phyloP scores from a whole-genome alignment of 2,113 vertebrate species.

The Thomomys bottae region DNA sequence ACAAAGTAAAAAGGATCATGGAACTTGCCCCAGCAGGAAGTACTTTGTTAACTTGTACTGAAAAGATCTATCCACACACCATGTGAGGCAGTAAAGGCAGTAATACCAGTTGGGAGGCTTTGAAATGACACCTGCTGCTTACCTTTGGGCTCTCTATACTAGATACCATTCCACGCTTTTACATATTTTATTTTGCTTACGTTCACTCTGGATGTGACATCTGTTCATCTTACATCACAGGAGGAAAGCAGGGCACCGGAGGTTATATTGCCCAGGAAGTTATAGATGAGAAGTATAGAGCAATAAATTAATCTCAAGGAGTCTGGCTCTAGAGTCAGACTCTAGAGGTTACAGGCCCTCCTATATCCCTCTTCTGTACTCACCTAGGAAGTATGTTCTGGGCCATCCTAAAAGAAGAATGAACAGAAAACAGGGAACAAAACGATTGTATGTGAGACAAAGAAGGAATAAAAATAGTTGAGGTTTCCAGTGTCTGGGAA shows the following conservation, averaged over 20 bases:
- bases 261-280: background rate
- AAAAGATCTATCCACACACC: background rate
- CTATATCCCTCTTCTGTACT: background rate
- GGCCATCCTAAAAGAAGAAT: background rate
- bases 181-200: slow-evolving; percentile 7
- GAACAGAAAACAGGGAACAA: background rate
- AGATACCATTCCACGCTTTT: background rate
- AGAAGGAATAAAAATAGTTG: background rate
- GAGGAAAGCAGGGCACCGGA: background rate
- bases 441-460: background rate
- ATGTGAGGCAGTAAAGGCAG: background rate
- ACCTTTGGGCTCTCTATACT: background rate
- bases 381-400: background rate
- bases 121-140: background rate
- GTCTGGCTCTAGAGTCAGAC: background rate
- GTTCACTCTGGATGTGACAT: background rate
- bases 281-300: background rate
- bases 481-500: background rate
- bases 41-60: background rate
- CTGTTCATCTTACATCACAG: background rate
- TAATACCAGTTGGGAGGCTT: slow-evolving; percentile 8
- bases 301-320: background rate
- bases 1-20: background rate
- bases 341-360: background rate
- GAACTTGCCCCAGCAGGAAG: background rate